Evolutionary conservation across 2,113 vertebrate genomes (phyloP).

Genomic region (Serilophus lunatus): DNA sequence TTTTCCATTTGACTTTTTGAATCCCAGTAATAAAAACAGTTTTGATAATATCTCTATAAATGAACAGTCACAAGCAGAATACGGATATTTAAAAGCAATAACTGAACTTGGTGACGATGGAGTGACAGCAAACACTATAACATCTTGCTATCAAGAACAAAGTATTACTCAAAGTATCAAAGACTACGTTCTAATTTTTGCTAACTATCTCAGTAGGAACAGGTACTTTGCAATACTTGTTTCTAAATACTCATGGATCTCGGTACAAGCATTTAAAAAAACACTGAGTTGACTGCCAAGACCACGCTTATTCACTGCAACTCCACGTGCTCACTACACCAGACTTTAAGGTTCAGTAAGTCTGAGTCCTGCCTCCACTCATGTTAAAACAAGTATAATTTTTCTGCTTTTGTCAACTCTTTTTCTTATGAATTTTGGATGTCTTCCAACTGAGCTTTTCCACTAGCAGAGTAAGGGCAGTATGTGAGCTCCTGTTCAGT

Average conservation of each 20-base stretch:
- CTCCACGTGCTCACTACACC: background rate
- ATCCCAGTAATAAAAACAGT: background rate
- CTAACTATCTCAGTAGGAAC: background rate
- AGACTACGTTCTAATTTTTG: background rate
- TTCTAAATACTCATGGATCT: background rate
- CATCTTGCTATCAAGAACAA: background rate
- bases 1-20: background rate
- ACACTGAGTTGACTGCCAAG: background rate
- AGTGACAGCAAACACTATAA: background rate
- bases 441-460: background rate
- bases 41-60: background rate
- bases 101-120: background rate
- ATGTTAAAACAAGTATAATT: background rate
- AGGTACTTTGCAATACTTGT: background rate
- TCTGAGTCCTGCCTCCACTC: background rate
- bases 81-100: background rate
- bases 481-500: background rate
- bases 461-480: background rate
- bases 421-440: background rate
- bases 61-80: background rate
- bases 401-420: background rate
- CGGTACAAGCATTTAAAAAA: background rate
- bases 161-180: rapidly evolving
- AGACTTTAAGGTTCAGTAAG: background rate
- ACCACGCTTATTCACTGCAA: background rate